Percentiles rank a stretch among this genome's conserved stretches.
phyloP scores from a whole-genome alignment of 2,797 vertebrate species.

The Okamejei kenojei region DNA sequence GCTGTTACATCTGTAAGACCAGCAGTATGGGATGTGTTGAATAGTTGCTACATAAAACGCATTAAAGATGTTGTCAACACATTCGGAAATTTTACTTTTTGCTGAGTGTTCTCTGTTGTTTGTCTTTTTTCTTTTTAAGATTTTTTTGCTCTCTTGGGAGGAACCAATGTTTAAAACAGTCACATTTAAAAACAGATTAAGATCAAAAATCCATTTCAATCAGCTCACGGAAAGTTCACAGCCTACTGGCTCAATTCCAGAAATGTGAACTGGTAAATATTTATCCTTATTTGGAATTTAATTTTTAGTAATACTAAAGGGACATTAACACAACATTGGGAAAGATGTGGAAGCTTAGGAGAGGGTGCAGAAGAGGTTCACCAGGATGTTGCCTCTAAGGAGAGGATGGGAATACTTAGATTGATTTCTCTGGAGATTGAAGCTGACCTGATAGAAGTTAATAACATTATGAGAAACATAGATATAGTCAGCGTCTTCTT shows the following conservation, averaged over 20 bases:
- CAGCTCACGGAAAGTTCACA: slow-evolving; percentile 14
- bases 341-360: no score
- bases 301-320: not conserved
- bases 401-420: no score
- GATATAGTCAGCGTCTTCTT: no score
- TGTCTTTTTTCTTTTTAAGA: not conserved
- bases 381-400: no score
- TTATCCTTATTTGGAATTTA: slow-evolving; percentile 7
- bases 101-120: not conserved
- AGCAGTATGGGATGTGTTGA: not conserved
- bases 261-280: slow-evolving; percentile 31
- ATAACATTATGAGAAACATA: no score
- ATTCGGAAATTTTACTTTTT: not conserved
- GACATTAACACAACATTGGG: not conserved
- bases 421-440: no score
- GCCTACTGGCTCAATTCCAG: not conserved
- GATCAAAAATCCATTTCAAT: not conserved
- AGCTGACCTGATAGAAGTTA: no score
- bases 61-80: not conserved
- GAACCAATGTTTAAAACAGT: slow-evolving; percentile 9
- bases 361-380: no score
- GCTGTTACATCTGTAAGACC: no score
- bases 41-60: not conserved
- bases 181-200: slow-evolving; percentile 23
- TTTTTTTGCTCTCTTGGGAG: slow-evolving; percentile 3